Evolutionary conservation across 2,113 vertebrate species (phyloP).

Genomic region (Rhinichthys klamathensis): DNA sequence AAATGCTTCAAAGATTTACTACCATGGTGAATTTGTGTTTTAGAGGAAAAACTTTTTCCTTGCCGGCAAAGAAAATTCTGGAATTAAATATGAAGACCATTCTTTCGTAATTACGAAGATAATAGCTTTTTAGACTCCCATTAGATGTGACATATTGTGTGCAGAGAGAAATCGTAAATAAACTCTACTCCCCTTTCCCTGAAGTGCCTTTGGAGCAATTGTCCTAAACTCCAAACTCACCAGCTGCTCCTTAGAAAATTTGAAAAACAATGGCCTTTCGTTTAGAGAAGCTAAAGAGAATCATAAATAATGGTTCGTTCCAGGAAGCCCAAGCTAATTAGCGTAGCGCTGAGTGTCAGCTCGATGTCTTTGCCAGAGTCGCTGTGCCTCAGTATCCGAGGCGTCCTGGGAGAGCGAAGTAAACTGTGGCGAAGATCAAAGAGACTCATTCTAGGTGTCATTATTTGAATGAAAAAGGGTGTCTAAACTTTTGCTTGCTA

Average conservation of each 20-base stretch:
- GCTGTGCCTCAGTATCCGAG: neutral
- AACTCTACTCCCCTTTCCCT: neutral
- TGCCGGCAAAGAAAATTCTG: neutral
- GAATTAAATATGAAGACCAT: neutral
- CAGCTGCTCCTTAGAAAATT: conserved; percentile 29
- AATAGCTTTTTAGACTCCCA: conserved; percentile 14
- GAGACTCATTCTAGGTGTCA: neutral
- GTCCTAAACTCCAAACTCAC: neutral
- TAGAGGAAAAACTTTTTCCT: neutral
- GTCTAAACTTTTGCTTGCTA: conserved; percentile 9
- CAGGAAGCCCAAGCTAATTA: conserved; percentile 36
- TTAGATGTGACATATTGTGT: conserved; percentile 3
- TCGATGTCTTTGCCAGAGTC: neutral
- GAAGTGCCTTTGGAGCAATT: conserved; percentile 15
- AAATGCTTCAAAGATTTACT: neutral
- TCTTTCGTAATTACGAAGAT: conserved; percentile 5
- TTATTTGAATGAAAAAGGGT: conserved; percentile 18
- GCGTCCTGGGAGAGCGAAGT: conserved; percentile 10
- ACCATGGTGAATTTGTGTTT: neutral
- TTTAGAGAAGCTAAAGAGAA: neutral
- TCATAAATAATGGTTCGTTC: neutral
- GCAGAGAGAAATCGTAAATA: neutral
- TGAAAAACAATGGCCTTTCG: neutral
- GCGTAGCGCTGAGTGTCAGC: conserved; percentile 2
- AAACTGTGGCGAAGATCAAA: conserved; percentile 38